Percentiles rank a stretch among this genome's conserved stretches.
These are phyloP conservation scores for Schizothorax lantsangensis DNA, from an alignment of 2,797 vertebrate species.

Conservation along the genomic window DNA sequence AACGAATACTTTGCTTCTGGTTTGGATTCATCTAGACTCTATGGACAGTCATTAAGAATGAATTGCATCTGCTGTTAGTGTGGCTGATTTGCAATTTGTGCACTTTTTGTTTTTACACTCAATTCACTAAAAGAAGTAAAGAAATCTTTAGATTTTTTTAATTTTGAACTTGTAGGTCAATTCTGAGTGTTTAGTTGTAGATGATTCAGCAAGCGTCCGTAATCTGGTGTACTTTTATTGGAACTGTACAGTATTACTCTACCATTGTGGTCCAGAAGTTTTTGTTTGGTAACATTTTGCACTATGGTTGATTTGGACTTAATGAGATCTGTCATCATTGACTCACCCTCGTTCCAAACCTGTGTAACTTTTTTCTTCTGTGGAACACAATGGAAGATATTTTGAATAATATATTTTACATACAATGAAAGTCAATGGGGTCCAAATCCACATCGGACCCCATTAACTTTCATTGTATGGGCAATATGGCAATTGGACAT, in stretches of 20 bases:
- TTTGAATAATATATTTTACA: not conserved
- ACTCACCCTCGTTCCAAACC: not conserved
- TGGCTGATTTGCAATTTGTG: not conserved
- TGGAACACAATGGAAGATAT: not conserved
- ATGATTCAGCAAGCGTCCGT: not conserved
- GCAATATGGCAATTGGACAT: not conserved
- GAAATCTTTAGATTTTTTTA: not conserved
- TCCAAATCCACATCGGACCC: not conserved
- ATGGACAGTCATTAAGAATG: not conserved
- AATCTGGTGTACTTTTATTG: not conserved
- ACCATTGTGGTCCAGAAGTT: not conserved
- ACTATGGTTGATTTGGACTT: not conserved
- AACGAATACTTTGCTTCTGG: constrained; percentile 1
- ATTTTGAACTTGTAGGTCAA: not conserved
- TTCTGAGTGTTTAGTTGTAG: not conserved
- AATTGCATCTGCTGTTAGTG: not conserved
- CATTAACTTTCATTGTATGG: not conserved
- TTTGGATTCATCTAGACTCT: not conserved
- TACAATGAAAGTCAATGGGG: not conserved
- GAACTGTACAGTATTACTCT: not conserved
- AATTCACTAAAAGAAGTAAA: not conserved
- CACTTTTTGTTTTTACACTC: not conserved
- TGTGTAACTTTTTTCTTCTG: not conserved
- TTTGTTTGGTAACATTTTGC: not conserved
- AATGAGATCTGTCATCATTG: not conserved